Conservation (phyloP, 2,888 invertebrate species). For the Oegoconia quadripuncta region DNA sequence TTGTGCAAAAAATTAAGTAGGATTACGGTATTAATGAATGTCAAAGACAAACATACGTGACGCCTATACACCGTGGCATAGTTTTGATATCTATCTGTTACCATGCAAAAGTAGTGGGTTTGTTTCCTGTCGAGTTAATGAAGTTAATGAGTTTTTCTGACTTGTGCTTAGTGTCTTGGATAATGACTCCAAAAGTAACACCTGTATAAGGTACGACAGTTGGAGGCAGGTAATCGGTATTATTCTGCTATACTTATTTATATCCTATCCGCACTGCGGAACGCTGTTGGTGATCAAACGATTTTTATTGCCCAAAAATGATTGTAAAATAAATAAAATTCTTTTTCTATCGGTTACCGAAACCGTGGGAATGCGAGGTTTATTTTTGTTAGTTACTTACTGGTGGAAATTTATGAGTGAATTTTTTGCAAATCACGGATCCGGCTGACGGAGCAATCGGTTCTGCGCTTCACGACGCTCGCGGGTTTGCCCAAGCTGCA, state of each 20-base stretch:
- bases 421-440: slow-evolving; percentile 52
- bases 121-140: no score
- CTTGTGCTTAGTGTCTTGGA: no score
- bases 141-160: no score
- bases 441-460: slow-evolving; percentile 52
- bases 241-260: background rate
- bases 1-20: no score
- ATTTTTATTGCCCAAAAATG: slow-evolving; percentile 13
- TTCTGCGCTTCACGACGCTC: slow-evolving; percentile 49
- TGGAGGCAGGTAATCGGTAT: slow-evolving; percentile 3
- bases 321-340: slow-evolving; percentile 11
- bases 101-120: no score
- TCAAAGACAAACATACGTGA: no score
- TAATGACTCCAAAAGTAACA: no score
- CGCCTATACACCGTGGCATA: no score
- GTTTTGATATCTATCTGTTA: no score
- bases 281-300: background rate
- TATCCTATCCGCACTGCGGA: background rate
- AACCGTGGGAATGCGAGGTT: slow-evolving; percentile 56
- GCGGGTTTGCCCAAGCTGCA: slow-evolving; percentile 34
- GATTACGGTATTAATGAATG: no score
- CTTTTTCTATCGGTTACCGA: slow-evolving; percentile 27
- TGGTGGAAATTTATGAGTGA: slow-evolving; percentile 34
- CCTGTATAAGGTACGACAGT: slow-evolving; percentile 10
- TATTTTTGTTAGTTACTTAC: slow-evolving; percentile 42